Evolutionary conservation across 2,888 invertebrate species (phyloP), one percentile per base, ranked within the genome.

Genomic region (Zele albiditarsus): DNA sequence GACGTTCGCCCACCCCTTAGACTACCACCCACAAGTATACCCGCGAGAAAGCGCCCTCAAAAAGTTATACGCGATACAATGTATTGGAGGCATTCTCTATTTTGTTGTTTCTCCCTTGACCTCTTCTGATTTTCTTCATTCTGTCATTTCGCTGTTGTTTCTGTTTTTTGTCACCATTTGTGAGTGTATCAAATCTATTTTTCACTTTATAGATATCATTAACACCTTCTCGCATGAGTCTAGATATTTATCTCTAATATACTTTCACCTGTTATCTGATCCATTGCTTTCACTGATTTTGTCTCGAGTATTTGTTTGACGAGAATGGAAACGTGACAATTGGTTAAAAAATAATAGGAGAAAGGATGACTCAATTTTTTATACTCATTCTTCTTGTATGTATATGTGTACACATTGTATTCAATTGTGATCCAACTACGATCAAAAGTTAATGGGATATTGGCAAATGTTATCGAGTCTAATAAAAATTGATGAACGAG

Each of bases 1-100:
- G 89, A 89, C 89, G 86, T 87, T 88, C 86, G 84, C 86, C 87
- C 84, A 82, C 86, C 85, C 84, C 82, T 80, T 81, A 79, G 74
- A 74, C 78, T 77, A 78, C 79, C 75, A 73, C 71, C 74, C 67
- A 78, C 79, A 80, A 80, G 71, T 77, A 73, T 78, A 66, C 78
- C 71, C 53, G 72, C 23, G 66, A 60, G 57, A 60, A 73, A 66
- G 58, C 53, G 66, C 65, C 66, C 78, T 78, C 75, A 71, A 67
- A 66, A 76, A 77, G 69, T 70, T 76, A 75, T 77, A 78, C 76
- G 78, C 78, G 77, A 78, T 79, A 80, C 77, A 79, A 77, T 76
- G 71, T 78, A 71, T 75, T 77, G 68, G 68, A 65, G 70, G 6
- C 20, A 73, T 75, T 69, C 77, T 69, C 25, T 33, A 23, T 58